phyloP scores from a whole-genome alignment of 2,113 vertebrate species.

The Phylloscopus whistleri region DNA sequence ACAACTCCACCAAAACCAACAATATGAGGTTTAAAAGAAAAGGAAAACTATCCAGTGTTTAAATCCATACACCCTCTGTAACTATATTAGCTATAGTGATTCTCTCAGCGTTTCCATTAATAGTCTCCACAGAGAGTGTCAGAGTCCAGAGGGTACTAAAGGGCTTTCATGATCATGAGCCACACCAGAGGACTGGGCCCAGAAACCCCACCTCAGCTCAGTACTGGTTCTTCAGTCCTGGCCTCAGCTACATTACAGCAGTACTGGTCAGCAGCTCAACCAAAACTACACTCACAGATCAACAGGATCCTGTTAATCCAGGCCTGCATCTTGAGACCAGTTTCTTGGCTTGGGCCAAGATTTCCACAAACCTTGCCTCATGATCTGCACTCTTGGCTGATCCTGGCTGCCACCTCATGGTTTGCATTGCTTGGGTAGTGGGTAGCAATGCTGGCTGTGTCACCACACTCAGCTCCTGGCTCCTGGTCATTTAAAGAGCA shows the following conservation, averaged over 20 bases:
- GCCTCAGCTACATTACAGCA: neutral
- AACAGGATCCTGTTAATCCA: neutral
- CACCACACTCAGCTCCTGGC: neutral
- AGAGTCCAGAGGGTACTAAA: neutral
- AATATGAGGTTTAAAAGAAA: neutral
- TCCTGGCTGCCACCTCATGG: neutral
- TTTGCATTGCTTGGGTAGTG: neutral
- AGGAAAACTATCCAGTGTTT: neutral
- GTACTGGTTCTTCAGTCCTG: neutral
- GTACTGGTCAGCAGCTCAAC: rapidly evolving
- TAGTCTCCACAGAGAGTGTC: neutral
- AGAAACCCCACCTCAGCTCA: neutral
- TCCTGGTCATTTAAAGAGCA: neutral
- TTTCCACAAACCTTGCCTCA: neutral
- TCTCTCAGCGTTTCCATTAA: neutral
- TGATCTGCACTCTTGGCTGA: neutral
- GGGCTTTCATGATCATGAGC: neutral
- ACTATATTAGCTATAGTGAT: neutral
- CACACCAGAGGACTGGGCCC: neutral
- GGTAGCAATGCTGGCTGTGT: rapidly evolving
- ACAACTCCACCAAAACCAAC: neutral
- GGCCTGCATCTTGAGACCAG: neutral
- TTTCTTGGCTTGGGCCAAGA: neutral
- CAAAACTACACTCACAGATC: neutral
- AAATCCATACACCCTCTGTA: neutral